Conservation (phyloP, 1,140 invertebrate species). For the Drosophila tani region DNA sequence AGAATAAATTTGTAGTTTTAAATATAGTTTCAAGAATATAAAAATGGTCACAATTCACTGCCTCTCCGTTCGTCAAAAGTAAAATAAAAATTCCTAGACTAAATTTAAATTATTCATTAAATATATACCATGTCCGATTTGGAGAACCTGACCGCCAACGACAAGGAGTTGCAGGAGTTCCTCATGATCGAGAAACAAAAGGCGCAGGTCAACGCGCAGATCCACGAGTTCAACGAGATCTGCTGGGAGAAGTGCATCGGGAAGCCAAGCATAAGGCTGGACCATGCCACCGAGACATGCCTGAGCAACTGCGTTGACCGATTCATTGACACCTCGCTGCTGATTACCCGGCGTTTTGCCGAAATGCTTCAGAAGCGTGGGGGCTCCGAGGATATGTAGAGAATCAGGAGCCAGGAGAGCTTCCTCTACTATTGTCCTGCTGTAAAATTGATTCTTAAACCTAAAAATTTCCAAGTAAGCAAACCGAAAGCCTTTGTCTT, state of each 20-base stretch:
- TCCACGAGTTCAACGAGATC: constrained; percentile 95
- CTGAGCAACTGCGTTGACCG: constrained; percentile 96
- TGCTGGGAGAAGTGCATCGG: constrained; percentile 98
- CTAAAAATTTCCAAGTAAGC: constrained; percentile 12
- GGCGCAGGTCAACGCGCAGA: constrained; percentile 94
- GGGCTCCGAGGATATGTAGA: constrained; percentile 50
- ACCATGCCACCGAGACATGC: constrained; percentile 95
- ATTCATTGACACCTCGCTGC: constrained; percentile 95
- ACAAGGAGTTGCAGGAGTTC: constrained; percentile 93
- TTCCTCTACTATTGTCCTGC: background rate
- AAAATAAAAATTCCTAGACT: background rate
- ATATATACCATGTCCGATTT: constrained; percentile 80
- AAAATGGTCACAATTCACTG: background rate
- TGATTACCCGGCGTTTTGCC: constrained; percentile 94
- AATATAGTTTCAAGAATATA: too few relatives aligned
- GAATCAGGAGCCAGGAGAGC: background rate
- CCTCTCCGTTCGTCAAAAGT: background rate
- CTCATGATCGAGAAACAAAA: constrained; percentile 94
- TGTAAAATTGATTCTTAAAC: constrained; percentile 1
- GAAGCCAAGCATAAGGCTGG: constrained; percentile 93
- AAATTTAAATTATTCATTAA: too few relatives aligned
- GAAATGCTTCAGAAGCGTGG: constrained; percentile 86
- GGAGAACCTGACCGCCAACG: constrained; percentile 84
- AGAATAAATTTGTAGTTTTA: too few relatives aligned
- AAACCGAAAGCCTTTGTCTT: too few relatives aligned